Conservation (phyloP, 1,140 invertebrate species). For the Microplitis demolitor region DNA sequence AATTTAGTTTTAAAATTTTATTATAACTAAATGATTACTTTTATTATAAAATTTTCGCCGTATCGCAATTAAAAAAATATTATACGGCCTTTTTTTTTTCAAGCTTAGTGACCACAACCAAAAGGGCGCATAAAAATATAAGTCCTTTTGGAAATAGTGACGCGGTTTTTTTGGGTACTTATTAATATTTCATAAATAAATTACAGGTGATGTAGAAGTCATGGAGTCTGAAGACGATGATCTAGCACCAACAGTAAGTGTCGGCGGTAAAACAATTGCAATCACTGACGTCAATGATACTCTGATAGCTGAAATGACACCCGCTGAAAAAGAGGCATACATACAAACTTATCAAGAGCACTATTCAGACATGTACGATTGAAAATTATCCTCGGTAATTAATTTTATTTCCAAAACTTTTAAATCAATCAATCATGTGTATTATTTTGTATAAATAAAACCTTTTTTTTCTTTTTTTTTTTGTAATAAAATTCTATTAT, state of each 20-base stretch:
- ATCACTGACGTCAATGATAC: conserved; percentile 82
- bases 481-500: no score
- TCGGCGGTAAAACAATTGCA: conserved; percentile 79
- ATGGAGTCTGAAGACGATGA: conserved; percentile 88
- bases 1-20: no score
- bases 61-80: no score
- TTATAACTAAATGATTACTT: no score
- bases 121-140: no score
- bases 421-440: conserved; percentile 32
- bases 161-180: not conserved
- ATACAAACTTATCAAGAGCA: conserved; percentile 93
- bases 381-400: conserved; percentile 30
- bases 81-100: no score
- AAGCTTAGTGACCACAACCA: no score
- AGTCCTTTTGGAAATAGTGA: no score
- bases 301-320: conserved; percentile 88
- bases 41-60: no score
- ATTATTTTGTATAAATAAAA: conserved; percentile 46
- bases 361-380: conserved; percentile 83
- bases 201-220: conserved; percentile 71
- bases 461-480: conserved; percentile 28
- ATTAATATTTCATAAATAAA: not conserved
- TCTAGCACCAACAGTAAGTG: conserved; percentile 78
- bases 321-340: conserved; percentile 90
- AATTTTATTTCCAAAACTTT: conserved; percentile 28